Base-by-base conservation (phyloP, 2,888 invertebrate genomes). In the Oligia strigilis region DNA sequence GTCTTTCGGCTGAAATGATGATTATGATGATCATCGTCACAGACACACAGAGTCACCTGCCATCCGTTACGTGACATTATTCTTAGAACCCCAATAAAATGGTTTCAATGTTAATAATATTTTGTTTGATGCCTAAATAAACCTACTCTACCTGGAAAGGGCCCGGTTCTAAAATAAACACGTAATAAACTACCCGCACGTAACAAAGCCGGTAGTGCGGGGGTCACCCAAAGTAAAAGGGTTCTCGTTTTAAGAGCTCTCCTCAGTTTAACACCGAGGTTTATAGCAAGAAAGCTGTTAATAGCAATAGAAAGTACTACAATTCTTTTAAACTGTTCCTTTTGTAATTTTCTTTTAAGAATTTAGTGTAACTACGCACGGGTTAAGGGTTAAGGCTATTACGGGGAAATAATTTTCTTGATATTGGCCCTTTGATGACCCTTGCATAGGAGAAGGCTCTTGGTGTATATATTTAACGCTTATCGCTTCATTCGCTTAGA, bases 231-330 rank as follows among this genome's bases (percentile, higher is more conserved):
- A 89, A 88, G 90, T 88, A 89, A 90, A 92, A 91, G 91, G 86
- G 88, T 89, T 87, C 91, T 91, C 78, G 83, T 87, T 90, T 88
- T 86, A 91, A 93, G 90, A 88, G 91, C 86, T 81, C 88, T 83
- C 74, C 85, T 80, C 76, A 81, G 86, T 87, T 84, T 85, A 86
- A 74, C 84, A 85, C 87, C 65, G 88, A 84, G 88, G 87, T 88
- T 92, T 89, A 88, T 81, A 83, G 81, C 69, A 90, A 89, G 90
- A 83, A 89, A 89, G 87, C 85, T 88, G 84, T 86, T 87, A 89
- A 88, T 83, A 87, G 88, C 86, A 83, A 81, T 86, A 82, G 75
- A 88, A 87, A 84, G 74, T 80, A 81, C 83, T 88, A 75, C 72
- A 66, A 80, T 80, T 77, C 79, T 69, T 84, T 69, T 76, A 78